Percentiles rank a stretch among this genome's conserved stretches.
These are phyloP conservation scores for Synanceia verrucosa DNA, from an alignment of 2,797 vertebrate genomes.

Conservation along the genomic window DNA sequence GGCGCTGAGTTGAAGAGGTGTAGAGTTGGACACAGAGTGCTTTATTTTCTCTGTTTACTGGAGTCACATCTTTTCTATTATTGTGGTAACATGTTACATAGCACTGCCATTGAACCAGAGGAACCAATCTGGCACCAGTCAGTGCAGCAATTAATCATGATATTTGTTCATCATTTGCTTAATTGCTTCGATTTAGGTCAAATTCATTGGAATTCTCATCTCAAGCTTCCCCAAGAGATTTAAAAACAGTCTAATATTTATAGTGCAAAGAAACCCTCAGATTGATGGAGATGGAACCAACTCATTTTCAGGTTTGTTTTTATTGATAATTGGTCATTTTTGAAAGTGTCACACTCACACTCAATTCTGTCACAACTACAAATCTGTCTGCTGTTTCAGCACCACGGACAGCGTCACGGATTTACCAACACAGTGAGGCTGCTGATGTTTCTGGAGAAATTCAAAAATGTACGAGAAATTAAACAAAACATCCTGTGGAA, in stretches of 20 bases:
- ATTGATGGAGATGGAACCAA: not conserved
- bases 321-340: not conserved
- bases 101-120: constrained; percentile 26
- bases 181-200: constrained; percentile 34
- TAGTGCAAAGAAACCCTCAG: not conserved
- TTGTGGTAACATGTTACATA: constrained; percentile 6
- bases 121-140: constrained; percentile 39
- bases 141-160: constrained; percentile 8
- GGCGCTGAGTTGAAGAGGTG: constrained; percentile 38
- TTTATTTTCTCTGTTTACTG: constrained; percentile 40
- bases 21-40: constrained; percentile 43
- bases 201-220: constrained; percentile 1
- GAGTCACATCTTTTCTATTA: constrained; percentile 17
- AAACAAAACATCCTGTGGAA: too few species aligned
- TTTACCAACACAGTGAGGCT: too few species aligned
- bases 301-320: too few species aligned
- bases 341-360: too few species aligned
- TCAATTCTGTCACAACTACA: too few species aligned
- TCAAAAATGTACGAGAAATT: too few species aligned
- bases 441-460: too few species aligned
- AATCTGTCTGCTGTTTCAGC: too few species aligned
- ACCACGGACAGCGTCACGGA: too few species aligned
- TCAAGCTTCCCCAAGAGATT: not conserved
- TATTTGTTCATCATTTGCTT: constrained; percentile 25
- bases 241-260: too few species aligned